These are phyloP conservation scores for Colletes collaris DNA, from an alignment of 2,888 invertebrate species.

Conservation along the genomic window DNA sequence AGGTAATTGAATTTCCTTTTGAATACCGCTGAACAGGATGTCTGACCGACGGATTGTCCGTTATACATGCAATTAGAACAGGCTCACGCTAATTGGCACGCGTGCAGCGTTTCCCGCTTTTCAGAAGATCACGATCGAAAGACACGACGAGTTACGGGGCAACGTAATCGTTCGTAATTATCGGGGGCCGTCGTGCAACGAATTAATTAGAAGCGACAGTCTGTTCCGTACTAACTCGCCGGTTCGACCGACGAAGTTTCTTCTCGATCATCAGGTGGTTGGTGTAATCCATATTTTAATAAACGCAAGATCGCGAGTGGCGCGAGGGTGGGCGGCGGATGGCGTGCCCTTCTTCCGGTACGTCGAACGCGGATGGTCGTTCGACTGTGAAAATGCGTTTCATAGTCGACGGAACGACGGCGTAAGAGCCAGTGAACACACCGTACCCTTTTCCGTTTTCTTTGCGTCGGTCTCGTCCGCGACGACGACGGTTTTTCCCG, in stretches of 20 bases:
- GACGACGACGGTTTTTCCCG: slow-evolving; percentile 3
- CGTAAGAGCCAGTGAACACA: slow-evolving; percentile 34
- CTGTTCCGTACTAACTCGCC: neutral
- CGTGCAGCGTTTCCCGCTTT: slow-evolving; percentile 33
- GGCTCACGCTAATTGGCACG: slow-evolving; percentile 56
- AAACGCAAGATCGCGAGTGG: slow-evolving; percentile 6
- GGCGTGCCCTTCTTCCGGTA: slow-evolving; percentile 27
- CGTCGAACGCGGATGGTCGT: neutral
- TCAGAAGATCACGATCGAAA: slow-evolving; percentile 32
- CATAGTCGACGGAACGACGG: slow-evolving; percentile 32
- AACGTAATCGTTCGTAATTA: slow-evolving; percentile 35
- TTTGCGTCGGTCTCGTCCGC: slow-evolving; percentile 18
- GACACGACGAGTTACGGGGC: neutral
- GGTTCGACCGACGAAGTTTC: slow-evolving; percentile 16
- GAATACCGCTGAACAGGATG: slow-evolving; percentile 19
- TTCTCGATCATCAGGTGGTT: slow-evolving; percentile 33
- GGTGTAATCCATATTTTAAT: slow-evolving; percentile 26
- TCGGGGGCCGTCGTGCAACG: slow-evolving; percentile 24
- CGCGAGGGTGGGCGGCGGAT: neutral
- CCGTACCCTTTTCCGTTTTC: neutral
- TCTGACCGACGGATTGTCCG: slow-evolving; percentile 26
- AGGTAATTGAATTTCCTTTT: slow-evolving; percentile 5
- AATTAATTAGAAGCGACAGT: slow-evolving; percentile 48
- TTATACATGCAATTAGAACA: slow-evolving; percentile 48
- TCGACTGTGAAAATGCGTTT: slow-evolving; percentile 39